Percentiles rank a stretch among this genome's conserved stretches.
Evolutionary conservation across 2,797 vertebrate genomes (phyloP).

Genomic region (Pseudochaenichthys georgianus): DNA sequence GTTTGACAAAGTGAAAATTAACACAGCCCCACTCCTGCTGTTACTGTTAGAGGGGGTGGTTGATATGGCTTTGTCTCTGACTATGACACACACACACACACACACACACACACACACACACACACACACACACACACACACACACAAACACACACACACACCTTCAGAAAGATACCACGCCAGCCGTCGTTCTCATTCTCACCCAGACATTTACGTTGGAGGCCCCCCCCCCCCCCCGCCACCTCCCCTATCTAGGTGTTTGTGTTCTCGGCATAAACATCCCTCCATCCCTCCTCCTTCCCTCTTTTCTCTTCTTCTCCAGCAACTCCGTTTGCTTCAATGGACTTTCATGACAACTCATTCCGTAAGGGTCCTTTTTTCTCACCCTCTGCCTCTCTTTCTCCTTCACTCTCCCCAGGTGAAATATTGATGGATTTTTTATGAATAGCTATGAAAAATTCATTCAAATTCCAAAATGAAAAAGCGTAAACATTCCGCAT

Average conservation of each 20-base stretch:
- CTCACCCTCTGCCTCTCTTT: conserved; percentile 73
- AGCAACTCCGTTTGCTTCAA: conserved; percentile 83
- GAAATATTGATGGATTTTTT: conserved; percentile 91
- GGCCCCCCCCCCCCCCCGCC: conserved; percentile 14
- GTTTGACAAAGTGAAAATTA: conserved; percentile 86
- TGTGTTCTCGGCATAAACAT: conserved; percentile 84
- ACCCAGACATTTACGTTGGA: conserved; percentile 78
- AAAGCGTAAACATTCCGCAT: conserved; percentile 87
- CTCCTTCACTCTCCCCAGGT: conserved; percentile 86
- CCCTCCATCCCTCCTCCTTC: conserved; percentile 73
- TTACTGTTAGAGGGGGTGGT: conserved; percentile 72
- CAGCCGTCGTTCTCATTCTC: conserved; percentile 79
- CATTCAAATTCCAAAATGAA: conserved; percentile 89
- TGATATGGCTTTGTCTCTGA: conserved; percentile 74
- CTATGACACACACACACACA: conserved; percentile 50
- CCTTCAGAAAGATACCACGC: conserved; percentile 69
- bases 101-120: conserved; percentile 40
- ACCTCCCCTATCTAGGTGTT: conserved; percentile 71
- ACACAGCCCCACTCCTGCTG: conserved; percentile 81
- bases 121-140: conserved; percentile 56
- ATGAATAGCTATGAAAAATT: conserved; percentile 91
- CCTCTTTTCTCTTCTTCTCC: conserved; percentile 76
- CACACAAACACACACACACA: too few relatives aligned
- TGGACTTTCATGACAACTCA: conserved; percentile 88
- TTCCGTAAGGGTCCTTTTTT: conserved; percentile 81